phyloP scores from a whole-genome alignment of 2,797 vertebrate species.

The Microchirus variegatus region DNA sequence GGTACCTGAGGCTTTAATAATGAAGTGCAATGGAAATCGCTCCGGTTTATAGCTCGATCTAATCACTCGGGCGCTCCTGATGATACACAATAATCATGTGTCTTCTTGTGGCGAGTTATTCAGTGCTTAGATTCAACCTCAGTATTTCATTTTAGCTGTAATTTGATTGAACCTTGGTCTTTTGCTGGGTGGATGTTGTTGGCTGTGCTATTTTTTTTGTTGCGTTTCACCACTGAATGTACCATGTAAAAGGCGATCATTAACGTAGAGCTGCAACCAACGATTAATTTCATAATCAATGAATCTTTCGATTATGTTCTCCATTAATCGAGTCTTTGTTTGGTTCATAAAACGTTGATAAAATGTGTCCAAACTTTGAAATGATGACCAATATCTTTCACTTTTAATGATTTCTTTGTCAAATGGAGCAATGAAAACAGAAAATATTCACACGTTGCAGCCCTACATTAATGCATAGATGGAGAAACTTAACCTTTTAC shows the following conservation, averaged over 20 bases:
- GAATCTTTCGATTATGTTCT: too few relatives aligned
- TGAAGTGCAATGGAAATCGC: constrained; percentile 39
- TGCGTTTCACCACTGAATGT: constrained; percentile 4
- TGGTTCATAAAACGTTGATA: too few relatives aligned
- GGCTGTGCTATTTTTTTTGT: neutral
- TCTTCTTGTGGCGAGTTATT: constrained; percentile 13
- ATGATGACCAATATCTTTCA: too few relatives aligned
- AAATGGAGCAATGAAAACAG: too few relatives aligned
- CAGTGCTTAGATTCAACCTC: constrained; percentile 4
- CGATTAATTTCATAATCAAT: too few relatives aligned
- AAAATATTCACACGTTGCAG: too few relatives aligned
- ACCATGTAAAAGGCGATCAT: constrained; percentile 12
- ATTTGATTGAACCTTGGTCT: constrained; percentile 16
- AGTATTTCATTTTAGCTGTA: constrained; percentile 12
- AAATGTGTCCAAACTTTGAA: too few relatives aligned
- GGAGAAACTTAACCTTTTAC: neutral
- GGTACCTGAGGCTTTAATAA: constrained; percentile 20
- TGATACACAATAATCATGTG: constrained; percentile 1
- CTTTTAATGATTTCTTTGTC: too few relatives aligned
- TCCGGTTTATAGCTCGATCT: neutral
- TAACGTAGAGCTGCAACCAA: neutral
- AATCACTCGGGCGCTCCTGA: constrained; percentile 6
- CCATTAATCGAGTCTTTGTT: too few relatives aligned
- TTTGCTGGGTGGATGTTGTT: constrained; percentile 15
- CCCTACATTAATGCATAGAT: neutral